A percentile compares a stretch with the other conserved stretches of the same genome.
Conservation (phyloP, 2,888 invertebrate species). For the Xylota segnis region DNA sequence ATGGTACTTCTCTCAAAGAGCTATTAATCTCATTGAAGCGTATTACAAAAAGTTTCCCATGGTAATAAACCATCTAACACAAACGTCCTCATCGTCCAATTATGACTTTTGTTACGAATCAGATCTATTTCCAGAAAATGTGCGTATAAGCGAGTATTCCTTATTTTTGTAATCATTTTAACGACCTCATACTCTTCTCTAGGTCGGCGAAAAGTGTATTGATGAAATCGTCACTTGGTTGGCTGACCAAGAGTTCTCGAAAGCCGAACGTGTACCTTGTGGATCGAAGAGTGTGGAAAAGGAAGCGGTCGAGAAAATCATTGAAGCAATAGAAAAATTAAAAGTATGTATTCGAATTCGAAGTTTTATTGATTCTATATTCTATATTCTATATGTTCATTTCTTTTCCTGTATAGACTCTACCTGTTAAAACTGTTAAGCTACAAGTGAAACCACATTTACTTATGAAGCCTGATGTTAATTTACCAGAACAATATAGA, state of each 20-base stretch:
- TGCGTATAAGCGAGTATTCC: slow-evolving; percentile 80
- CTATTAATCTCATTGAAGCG: slow-evolving; percentile 88
- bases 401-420: slow-evolving; percentile 74
- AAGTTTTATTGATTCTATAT: too few species aligned
- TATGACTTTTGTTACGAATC: slow-evolving; percentile 88
- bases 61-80: slow-evolving; percentile 86
- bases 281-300: slow-evolving; percentile 90
- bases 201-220: slow-evolving; percentile 79
- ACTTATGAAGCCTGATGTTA: slow-evolving; percentile 86
- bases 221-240: slow-evolving; percentile 89
- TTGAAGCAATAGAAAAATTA: slow-evolving; percentile 82
- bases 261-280: slow-evolving; percentile 88
- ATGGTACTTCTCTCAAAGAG: slow-evolving; percentile 94
- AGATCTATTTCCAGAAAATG: slow-evolving; percentile 87
- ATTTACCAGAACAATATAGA: slow-evolving; percentile 84
- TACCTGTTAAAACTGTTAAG: slow-evolving; percentile 85
- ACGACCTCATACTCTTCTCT: not conserved
- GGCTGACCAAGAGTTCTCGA: slow-evolving; percentile 88
- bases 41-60: slow-evolving; percentile 91
- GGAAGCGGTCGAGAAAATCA: slow-evolving; percentile 85
- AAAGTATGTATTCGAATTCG: slow-evolving; percentile 83
- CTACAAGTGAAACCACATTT: slow-evolving; percentile 93
- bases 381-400: not conserved
- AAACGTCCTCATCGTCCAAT: slow-evolving; percentile 84
- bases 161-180: not conserved